phyloP scores from a whole-genome alignment of 1,140 invertebrate species.

The Luehdorfia chinensis region DNA sequence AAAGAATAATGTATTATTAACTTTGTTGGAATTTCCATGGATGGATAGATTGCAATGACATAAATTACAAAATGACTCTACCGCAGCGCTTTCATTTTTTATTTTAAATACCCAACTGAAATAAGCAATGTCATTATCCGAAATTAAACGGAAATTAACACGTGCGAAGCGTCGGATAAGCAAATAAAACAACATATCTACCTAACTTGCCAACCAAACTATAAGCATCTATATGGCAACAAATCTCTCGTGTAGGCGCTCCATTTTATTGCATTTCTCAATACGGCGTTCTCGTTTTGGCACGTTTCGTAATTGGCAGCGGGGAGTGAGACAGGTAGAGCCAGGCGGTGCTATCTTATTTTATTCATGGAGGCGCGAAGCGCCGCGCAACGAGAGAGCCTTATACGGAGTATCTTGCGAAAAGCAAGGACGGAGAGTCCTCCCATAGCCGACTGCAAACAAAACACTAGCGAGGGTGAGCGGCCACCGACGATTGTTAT shows the following conservation, averaged over 20 bases:
- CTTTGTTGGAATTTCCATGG: no score
- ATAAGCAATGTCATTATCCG: slow-evolving; percentile 46
- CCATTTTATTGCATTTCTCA: slow-evolving; percentile 60
- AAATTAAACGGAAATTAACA: slow-evolving; percentile 66
- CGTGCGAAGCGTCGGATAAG: slow-evolving; percentile 41
- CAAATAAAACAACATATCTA: slow-evolving; percentile 54
- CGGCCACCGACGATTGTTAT: slow-evolving; percentile 61
- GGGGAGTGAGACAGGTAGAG: slow-evolving; percentile 50
- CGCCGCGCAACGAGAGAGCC: slow-evolving; percentile 41
- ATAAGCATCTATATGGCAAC: slow-evolving; percentile 40
- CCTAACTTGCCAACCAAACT: slow-evolving; percentile 38
- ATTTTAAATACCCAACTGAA: slow-evolving; percentile 27
- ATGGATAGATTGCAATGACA: no score
- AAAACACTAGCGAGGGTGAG: slow-evolving; percentile 55
- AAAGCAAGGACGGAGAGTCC: slow-evolving; percentile 43
- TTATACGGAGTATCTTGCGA: slow-evolving; percentile 32
- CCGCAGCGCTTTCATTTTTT: background rate
- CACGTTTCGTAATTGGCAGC: slow-evolving; percentile 22
- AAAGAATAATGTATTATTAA: no score
- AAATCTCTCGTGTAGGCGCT: slow-evolving; percentile 56
- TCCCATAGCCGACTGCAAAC: slow-evolving; percentile 51
- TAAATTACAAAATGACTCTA: no score
- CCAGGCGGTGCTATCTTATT: slow-evolving; percentile 53
- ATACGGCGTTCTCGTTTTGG: slow-evolving; percentile 40
- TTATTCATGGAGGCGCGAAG: slow-evolving; percentile 63